Conservation (phyloP, 2,888 invertebrate species). For the Eristalis tenax region DNA sequence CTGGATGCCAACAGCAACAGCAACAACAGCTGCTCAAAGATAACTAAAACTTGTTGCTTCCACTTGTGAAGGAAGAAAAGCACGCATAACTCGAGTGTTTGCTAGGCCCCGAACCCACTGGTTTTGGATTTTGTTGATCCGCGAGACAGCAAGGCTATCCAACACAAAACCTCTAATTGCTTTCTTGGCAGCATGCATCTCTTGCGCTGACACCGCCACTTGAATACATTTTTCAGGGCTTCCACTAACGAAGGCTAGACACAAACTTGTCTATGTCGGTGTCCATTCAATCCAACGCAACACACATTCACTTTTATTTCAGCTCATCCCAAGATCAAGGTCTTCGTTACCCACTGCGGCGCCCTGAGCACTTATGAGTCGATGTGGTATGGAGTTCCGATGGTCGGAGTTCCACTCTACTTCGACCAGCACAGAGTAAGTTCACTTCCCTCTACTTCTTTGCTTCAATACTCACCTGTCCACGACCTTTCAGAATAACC, state of each 20-base stretch:
- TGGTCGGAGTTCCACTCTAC: conserved; percentile 76
- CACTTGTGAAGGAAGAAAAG: too few relatives aligned
- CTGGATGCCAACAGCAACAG: too few relatives aligned
- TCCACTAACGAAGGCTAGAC: neutral
- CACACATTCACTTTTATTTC: conserved; percentile 7
- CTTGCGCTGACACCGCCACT: neutral
- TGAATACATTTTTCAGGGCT: neutral
- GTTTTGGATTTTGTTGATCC: too few relatives aligned
- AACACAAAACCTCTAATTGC: too few relatives aligned
- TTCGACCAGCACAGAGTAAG: conserved; percentile 74
- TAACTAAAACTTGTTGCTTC: too few relatives aligned
- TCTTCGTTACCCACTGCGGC: conserved; percentile 77
- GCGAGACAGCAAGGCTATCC: too few relatives aligned
- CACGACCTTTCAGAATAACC: conserved; percentile 28
- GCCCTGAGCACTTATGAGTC: conserved; percentile 77
- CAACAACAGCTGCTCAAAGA: too few relatives aligned
- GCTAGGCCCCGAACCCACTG: too few relatives aligned
- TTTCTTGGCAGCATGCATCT: neutral
- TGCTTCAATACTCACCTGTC: neutral
- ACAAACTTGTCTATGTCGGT: neutral
- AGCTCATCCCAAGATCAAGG: conserved; percentile 75
- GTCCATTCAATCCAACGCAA: neutral
- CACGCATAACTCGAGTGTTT: too few relatives aligned
- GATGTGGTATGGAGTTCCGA: conserved; percentile 76
- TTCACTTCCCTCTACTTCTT: neutral